Evolutionary conservation across 2,888 invertebrate genomes (phyloP).

Genomic region (Melinopterus prodromus): DNA sequence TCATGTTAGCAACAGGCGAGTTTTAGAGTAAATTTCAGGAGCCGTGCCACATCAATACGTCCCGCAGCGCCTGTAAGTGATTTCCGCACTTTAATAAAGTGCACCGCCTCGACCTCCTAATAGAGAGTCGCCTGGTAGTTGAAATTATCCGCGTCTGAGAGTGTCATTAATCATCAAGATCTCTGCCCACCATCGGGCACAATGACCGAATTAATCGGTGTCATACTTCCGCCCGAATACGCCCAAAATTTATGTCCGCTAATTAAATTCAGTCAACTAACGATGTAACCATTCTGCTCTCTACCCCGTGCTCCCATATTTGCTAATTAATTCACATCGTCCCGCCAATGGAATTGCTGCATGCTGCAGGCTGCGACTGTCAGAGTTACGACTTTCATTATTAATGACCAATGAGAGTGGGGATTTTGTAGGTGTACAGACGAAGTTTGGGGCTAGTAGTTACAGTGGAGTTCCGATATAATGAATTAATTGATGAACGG

Average conservation of each 20-base stretch:
- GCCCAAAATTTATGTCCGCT: slow-evolving; percentile 4
- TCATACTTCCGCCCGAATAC: not conserved
- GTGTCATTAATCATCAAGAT: not conserved
- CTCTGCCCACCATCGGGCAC: not conserved
- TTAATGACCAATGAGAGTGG: not conserved
- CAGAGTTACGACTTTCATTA: not conserved
- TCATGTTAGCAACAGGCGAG: not conserved
- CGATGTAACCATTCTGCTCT: not conserved
- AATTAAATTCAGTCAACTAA: not conserved
- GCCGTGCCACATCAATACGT: not conserved
- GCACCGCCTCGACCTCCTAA: not conserved
- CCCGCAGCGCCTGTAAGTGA: not conserved
- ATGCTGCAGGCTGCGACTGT: not conserved
- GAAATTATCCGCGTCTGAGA: not conserved
- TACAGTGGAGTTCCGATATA: no score
- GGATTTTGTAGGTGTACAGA: not conserved
- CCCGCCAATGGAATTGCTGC: not conserved
- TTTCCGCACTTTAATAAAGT: not conserved
- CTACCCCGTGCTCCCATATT: not conserved
- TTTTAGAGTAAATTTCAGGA: not conserved
- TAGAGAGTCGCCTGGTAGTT: not conserved
- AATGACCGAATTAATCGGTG: not conserved
- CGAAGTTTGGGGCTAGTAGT: no score
- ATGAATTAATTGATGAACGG: no score
- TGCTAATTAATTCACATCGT: not conserved